phyloP scores from a whole-genome alignment of 92 coral and sea anemone genomes.

The Virgularia gustaviana region DNA sequence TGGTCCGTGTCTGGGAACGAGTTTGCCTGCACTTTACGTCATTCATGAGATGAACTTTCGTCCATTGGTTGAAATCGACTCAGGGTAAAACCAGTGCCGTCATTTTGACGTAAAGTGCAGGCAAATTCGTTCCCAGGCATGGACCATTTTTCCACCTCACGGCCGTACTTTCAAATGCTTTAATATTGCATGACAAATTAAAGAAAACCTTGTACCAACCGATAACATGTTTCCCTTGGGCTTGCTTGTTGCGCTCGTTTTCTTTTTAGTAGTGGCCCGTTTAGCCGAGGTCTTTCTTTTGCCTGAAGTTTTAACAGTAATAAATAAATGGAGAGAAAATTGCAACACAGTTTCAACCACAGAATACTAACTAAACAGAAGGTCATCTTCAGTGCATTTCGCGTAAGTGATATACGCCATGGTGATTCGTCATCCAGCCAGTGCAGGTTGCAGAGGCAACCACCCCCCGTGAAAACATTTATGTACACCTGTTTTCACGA shows the following conservation, averaged over 20 bases:
- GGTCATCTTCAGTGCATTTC: too few species aligned
- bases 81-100: too few species aligned
- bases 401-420: too few species aligned
- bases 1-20: too few species aligned
- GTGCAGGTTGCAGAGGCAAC: not conserved
- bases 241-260: not conserved
- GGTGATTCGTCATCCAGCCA: not conserved
- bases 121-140: not conserved
- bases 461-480: not conserved
- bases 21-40: too few species aligned
- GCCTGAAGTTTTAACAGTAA: too few species aligned
- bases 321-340: too few species aligned
- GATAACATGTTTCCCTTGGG: slow-evolving; percentile 14
- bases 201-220: not conserved
- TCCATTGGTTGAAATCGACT: too few species aligned
- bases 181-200: not conserved
- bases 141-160: not conserved
- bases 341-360: too few species aligned
- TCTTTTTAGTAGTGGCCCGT: slow-evolving; percentile 16
- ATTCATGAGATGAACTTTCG: too few species aligned
- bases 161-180: not conserved
- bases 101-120: too few species aligned
- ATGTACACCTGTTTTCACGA: not conserved
- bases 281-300: slow-evolving; percentile 21
- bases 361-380: too few species aligned